phyloP scores from a whole-genome alignment of 2,888 invertebrate species.

The Drosophila recens region DNA sequence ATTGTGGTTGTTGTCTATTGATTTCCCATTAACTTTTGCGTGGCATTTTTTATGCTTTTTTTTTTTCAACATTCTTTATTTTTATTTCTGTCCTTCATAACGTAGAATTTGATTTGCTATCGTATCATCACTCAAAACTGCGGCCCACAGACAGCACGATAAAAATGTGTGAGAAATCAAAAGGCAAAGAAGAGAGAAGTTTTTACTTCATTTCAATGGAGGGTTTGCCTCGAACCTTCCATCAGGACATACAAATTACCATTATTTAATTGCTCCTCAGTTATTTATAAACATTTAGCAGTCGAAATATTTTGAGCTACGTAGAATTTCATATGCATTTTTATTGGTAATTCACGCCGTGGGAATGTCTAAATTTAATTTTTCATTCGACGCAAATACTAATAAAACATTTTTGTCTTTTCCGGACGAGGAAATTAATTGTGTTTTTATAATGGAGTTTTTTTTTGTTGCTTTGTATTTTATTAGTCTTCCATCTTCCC shows the following conservation, averaged over 20 bases:
- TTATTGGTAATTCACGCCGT: background rate
- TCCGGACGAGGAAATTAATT: background rate
- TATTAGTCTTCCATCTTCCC: background rate
- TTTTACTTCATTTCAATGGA: too few species aligned
- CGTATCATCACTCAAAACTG: constrained; percentile 29
- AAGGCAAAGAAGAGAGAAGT: background rate
- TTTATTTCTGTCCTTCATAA: constrained; percentile 21
- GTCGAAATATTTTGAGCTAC: background rate
- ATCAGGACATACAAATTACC: background rate
- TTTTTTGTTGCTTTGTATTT: background rate
- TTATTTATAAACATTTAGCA: background rate
- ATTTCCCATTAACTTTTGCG: constrained; percentile 73
- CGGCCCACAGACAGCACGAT: background rate
- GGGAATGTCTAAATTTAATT: constrained; percentile 2
- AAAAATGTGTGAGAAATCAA: background rate
- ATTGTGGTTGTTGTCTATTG: constrained; percentile 49
- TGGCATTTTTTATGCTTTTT: constrained; percentile 48
- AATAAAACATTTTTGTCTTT: constrained; percentile 1
- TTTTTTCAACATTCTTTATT: constrained; percentile 8
- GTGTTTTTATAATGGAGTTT: too few species aligned
- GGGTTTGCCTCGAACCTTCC: background rate
- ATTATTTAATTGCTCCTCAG: background rate
- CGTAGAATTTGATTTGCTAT: constrained; percentile 29
- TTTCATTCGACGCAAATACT: constrained; percentile 4
- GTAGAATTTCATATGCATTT: background rate